Conservation (phyloP, 2,888 invertebrate species). For the Tetragonula carbonaria region DNA sequence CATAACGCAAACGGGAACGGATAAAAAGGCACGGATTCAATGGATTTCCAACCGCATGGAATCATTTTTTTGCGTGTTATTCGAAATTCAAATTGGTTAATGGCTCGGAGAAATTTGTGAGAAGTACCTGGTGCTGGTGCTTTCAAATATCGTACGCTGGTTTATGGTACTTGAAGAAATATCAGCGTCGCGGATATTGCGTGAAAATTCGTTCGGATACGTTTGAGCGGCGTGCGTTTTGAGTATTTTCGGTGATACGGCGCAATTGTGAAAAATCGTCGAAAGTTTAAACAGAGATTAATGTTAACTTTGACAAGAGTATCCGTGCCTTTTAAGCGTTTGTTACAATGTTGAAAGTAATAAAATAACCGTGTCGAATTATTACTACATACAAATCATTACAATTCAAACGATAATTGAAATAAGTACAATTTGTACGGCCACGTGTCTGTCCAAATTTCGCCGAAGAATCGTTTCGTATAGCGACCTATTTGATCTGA, state of each 20-base stretch:
- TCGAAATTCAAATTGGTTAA: not conserved
- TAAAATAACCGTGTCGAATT: no score
- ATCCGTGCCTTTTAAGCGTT: no score
- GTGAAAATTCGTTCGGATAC: not conserved
- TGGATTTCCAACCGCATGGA: not conserved
- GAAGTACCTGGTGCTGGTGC: not conserved
- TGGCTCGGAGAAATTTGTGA: not conserved
- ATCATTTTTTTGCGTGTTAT: not conserved
- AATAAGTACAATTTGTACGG: no score
- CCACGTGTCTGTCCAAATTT: no score
- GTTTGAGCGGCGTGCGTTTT: not conserved
- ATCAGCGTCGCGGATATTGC: not conserved
- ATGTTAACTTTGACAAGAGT: no score
- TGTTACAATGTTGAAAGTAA: no score
- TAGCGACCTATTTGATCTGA: no score
- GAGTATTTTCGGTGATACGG: not conserved
- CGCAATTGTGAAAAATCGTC: no score
- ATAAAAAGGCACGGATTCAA: not conserved
- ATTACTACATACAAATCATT: no score
- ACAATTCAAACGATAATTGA: no score
- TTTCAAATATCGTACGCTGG: not conserved
- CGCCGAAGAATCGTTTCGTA: no score
- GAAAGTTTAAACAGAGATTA: no score
- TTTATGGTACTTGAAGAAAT: not conserved
- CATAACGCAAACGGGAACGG: not conserved